Percentiles rank a stretch among this genome's conserved stretches.
These are phyloP conservation scores for Holothuria leucospilota DNA, from an alignment of 53 echinoderm and acorn worm species.

Conservation along the genomic window DNA sequence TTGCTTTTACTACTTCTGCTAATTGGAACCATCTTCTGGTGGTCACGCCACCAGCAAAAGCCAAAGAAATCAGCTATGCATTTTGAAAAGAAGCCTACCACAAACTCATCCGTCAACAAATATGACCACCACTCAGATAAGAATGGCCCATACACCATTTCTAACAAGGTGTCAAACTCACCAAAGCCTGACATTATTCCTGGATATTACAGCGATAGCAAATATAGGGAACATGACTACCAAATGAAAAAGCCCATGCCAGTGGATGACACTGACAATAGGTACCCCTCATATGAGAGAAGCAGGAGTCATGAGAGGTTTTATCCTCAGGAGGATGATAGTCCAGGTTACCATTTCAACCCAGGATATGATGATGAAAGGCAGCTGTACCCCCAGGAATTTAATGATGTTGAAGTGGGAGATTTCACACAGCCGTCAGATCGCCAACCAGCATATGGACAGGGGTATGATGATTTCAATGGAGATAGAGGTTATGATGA, in stretches of 20 bases:
- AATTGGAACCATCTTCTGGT: not conserved
- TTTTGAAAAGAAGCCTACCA: not conserved
- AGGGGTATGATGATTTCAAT: constrained; percentile 11
- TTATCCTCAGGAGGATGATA: constrained; percentile 3
- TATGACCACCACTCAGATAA: not conserved
- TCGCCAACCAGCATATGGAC: constrained; percentile 31
- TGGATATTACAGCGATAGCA: too few relatives aligned
- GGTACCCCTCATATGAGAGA: constrained; percentile 27
- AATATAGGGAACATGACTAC: too few relatives aligned
- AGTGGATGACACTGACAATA: too few relatives aligned
- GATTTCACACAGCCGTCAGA: constrained; percentile 32
- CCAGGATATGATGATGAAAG: constrained; percentile 22
- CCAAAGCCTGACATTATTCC: not conserved
- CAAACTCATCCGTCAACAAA: not conserved
- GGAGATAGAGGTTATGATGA: not conserved
- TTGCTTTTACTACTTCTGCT: constrained; percentile 8
- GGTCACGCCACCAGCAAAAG: not conserved
- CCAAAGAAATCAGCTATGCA: not conserved
- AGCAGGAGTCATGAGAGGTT: not conserved
- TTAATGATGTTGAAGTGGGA: constrained; percentile 11
- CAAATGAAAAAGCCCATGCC: too few relatives aligned
- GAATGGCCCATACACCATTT: constrained; percentile 28
- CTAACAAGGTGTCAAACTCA: not conserved
- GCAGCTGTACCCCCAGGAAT: not conserved
- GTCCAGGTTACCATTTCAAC: constrained; percentile 12